phyloP scores from a whole-genome alignment of 2,113 vertebrate genomes.

The Trogon surrucura region DNA sequence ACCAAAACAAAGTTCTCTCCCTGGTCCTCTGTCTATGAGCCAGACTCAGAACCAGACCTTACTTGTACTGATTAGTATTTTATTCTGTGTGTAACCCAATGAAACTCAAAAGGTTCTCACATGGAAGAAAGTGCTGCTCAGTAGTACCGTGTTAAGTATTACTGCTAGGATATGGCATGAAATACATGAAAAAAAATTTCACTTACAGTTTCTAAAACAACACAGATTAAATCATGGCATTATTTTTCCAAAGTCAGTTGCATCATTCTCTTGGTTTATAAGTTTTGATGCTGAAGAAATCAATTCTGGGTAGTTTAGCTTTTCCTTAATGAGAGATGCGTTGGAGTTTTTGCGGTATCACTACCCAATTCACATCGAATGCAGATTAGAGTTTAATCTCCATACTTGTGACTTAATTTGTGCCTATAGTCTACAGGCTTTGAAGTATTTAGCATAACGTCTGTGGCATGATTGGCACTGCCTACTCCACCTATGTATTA shows the following conservation, averaged over 20 bases:
- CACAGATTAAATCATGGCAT: neutral
- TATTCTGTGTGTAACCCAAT: constrained; percentile 18
- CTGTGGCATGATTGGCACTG: neutral
- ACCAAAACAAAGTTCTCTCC: constrained; percentile 55
- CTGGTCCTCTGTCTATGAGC: constrained; percentile 39
- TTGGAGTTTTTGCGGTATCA: neutral
- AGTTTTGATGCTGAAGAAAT: neutral
- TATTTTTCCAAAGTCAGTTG: constrained; percentile 4
- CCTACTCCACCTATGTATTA: neutral
- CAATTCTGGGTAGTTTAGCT: neutral
- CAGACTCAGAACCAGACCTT: constrained; percentile 39
- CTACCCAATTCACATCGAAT: neutral
- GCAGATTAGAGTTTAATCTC: neutral
- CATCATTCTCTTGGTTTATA: neutral
- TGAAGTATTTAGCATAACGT: neutral
- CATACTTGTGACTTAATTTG: neutral
- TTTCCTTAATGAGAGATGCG: neutral
- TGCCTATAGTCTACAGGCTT: neutral
- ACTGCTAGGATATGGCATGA: neutral
- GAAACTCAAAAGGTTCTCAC: constrained; percentile 33
- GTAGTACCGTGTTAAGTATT: neutral
- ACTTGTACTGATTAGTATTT: constrained; percentile 53
- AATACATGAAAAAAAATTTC: neutral
- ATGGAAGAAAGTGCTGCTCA: constrained; percentile 17
- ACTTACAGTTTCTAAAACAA: neutral